Percentiles rank a stretch among this genome's conserved stretches.
These are phyloP conservation scores for Mimas tiliae DNA, from an alignment of 2,888 invertebrate genomes.

Conservation along the genomic window DNA sequence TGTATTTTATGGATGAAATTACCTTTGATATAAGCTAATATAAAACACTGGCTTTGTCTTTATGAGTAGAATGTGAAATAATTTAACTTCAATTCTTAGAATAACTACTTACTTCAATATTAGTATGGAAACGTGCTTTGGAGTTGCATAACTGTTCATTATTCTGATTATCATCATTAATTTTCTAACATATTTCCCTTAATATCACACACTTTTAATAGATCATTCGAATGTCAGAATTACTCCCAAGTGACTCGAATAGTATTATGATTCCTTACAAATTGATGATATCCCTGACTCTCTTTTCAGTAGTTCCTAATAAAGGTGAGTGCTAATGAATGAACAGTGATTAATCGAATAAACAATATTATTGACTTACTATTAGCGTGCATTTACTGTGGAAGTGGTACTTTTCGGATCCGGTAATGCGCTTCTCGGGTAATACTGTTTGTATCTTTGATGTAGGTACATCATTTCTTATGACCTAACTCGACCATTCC, in stretches of 20 bases:
- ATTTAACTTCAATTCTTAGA: no score
- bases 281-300: background rate
- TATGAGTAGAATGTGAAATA: background rate
- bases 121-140: background rate
- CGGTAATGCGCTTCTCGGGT: no score
- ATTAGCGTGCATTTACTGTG: no score
- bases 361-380: no score
- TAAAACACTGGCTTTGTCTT: background rate
- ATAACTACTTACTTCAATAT: no score
- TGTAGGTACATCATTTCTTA: no score
- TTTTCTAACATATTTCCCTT: background rate
- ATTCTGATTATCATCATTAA: background rate
- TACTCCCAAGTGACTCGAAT: background rate
- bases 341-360: background rate
- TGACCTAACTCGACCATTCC: no score
- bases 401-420: no score
- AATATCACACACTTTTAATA: background rate
- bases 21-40: background rate
- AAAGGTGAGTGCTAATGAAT: background rate
- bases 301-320: background rate
- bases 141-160: background rate
- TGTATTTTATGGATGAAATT: background rate
- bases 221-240: background rate
- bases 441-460: no score
- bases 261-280: background rate